Base-by-base conservation (phyloP, 2,797 vertebrate genomes). In the Cryptoblepharus egeriae region DNA sequence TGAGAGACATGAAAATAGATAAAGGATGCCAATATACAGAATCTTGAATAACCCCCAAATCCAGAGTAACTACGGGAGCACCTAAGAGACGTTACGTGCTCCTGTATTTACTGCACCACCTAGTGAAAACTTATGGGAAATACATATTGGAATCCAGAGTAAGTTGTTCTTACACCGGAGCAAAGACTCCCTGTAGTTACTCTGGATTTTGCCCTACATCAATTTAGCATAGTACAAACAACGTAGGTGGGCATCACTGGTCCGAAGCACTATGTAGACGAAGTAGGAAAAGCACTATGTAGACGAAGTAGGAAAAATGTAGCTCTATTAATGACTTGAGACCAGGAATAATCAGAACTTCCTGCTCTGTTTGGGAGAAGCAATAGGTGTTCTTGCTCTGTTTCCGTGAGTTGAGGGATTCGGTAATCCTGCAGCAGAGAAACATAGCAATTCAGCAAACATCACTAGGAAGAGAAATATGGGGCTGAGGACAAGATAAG, bases 381-480 rank as follows among this genome's bases (percentile, higher is more conserved):
- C 60, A 69, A 18, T 39, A 11, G 37, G 30, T 0, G 24, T 72
- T 69, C 58, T n/a, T 2, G 42, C 58, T 57, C 22, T 75, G 35
- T 32, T 74, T 45, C 8, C 26, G 5, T 18, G 9, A 9, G 80
- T 42, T 0, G 52, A 65, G 58, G 12, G 60, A 32, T 28, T 73
- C 57, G n/a, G 70, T 75, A 80, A 77, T 22, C 32, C 35, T 69
- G 35, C 0, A 2, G 11, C 0, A 80, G 42, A 83, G 88, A 60
- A 39, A 72, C 12, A 76, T 5, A 28, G 2, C 0, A 0, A 60
- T 58, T 37, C 10, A 0, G 0, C 52, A 78, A 35, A 6, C 2
- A 11, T 45, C 30, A 1, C 22, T 7, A 28, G 7, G 45, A 26
- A 5, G 30, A 16, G 18, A 60, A 70, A 60, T 2, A n/a, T n/a